Conservation (phyloP, 2,797 vertebrate genomes). For the Rhynchotus rufescens region DNA sequence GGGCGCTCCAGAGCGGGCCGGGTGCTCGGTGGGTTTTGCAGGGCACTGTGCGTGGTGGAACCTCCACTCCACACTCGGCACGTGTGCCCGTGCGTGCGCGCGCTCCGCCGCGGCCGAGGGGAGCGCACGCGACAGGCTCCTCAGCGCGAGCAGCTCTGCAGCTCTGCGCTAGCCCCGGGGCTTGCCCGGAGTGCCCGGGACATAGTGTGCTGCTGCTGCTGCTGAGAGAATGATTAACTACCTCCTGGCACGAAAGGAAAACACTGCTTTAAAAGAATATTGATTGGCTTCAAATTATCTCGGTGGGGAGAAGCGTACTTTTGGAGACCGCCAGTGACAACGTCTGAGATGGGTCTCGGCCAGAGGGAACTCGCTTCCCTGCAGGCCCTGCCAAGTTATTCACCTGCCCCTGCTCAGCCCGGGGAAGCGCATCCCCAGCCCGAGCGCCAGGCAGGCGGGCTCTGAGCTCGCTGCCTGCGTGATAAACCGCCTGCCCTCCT, state of each 20-base stretch:
- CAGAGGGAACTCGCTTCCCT: neutral
- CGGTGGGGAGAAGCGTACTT: neutral
- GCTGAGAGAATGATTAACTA: conserved; percentile 54
- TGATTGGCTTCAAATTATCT: neutral
- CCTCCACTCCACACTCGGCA: neutral
- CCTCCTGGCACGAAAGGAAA: conserved; percentile 42
- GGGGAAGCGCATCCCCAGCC: neutral
- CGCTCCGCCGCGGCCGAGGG: fast-evolving
- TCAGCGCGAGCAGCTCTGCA: neutral
- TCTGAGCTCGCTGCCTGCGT: fast-evolving
- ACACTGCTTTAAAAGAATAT: neutral
- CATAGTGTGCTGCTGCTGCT: neutral
- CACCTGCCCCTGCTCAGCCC: neutral
- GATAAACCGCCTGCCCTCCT: neutral
- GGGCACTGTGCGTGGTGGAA: neutral
- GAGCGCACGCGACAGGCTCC: neutral
- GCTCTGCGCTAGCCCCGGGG: neutral
- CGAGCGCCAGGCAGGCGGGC: neutral
- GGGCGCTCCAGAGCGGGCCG: neutral
- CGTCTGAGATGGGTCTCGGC: neutral
- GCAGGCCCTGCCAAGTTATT: neutral
- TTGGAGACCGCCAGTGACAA: neutral
- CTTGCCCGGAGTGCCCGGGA: neutral
- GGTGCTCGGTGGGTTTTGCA: neutral
- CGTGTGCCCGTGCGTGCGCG: neutral